These are phyloP conservation scores for Girardia tigrina DNA, from an alignment of 2,888 invertebrate species.

Conservation along the genomic window DNA sequence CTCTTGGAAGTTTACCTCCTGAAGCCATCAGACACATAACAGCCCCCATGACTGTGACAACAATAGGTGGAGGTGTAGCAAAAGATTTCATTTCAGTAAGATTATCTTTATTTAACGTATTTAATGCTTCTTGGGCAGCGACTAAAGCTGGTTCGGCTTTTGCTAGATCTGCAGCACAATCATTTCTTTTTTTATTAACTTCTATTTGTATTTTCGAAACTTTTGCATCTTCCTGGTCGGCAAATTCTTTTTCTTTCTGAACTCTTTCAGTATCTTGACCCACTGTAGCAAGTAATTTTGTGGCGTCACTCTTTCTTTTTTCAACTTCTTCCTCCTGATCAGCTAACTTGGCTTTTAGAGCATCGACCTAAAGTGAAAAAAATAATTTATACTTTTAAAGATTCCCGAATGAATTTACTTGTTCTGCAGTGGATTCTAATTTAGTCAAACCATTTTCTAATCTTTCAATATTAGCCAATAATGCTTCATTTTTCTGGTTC, in stretches of 20 bases:
- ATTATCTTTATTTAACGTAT: constrained; percentile 85
- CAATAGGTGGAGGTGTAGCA: constrained; percentile 80
- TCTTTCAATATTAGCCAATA: constrained; percentile 69
- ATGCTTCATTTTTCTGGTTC: constrained; percentile 65
- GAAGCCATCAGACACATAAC: constrained; percentile 73
- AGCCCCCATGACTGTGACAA: constrained; percentile 80
- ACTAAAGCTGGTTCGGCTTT: constrained; percentile 83
- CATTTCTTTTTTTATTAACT: constrained; percentile 69
- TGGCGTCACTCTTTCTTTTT: constrained; percentile 72
- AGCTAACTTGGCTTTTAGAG: constrained; percentile 75
- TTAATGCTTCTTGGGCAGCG: constrained; percentile 82
- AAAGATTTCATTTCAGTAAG: constrained; percentile 88
- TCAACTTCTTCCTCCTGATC: constrained; percentile 80
- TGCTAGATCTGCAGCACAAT: constrained; percentile 76
- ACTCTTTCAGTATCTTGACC: constrained; percentile 87
- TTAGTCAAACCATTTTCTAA: constrained; percentile 85
- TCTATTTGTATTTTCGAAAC: constrained; percentile 84
- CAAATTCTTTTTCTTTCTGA: constrained; percentile 67
- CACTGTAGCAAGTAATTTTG: constrained; percentile 72
- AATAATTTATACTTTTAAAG: background rate
- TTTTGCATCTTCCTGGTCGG: constrained; percentile 83
- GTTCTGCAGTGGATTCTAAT: constrained; percentile 69
- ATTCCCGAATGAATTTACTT: constrained; percentile 65
- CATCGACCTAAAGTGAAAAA: constrained; percentile 59
- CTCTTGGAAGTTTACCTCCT: constrained; percentile 75